These are phyloP conservation scores for Brachionus calyciflorus DNA, from an alignment of 1,140 invertebrate genomes.

Conservation along the genomic window DNA sequence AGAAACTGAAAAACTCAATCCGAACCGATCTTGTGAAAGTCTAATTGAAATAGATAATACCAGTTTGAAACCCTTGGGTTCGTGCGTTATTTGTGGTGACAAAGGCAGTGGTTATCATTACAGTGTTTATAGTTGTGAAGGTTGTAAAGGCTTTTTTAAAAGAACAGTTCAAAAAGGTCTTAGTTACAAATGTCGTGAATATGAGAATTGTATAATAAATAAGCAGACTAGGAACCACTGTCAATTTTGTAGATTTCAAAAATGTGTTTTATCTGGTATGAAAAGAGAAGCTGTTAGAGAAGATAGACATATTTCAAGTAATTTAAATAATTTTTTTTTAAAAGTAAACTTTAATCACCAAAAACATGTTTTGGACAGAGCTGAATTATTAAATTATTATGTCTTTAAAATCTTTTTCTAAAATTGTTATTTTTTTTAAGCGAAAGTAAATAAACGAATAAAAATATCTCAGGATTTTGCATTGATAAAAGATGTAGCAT, in stretches of 20 bases:
- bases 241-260: conserved; percentile 61
- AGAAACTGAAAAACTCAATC: not conserved
- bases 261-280: conserved; percentile 53
- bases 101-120: conserved; percentile 97
- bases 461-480: conserved; percentile 44
- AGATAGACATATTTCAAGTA: conserved; percentile 52
- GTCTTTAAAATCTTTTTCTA: no score
- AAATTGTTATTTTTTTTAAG: conserved; percentile 2
- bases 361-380: no score
- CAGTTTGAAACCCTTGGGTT: conserved; percentile 17
- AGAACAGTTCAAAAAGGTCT: conserved; percentile 60
- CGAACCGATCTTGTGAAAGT: not conserved
- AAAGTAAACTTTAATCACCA: not conserved
- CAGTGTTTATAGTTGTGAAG: conserved; percentile 92
- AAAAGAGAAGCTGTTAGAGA: conserved; percentile 56
- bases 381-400: no score
- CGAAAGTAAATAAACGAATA: conserved; percentile 21
- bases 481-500: conserved; percentile 27
- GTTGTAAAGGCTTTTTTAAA: conserved; percentile 74
- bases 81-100: conserved; percentile 91
- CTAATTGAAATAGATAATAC: conserved; percentile 14
- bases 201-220: conserved; percentile 58
- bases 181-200: conserved; percentile 60
- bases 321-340: not conserved
- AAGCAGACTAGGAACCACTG: conserved; percentile 59